A percentile compares a stretch with the other conserved stretches of the same genome.
Evolutionary conservation across 2,888 invertebrate genomes (phyloP).

Genomic region (Neocrepidodera transversa): DNA sequence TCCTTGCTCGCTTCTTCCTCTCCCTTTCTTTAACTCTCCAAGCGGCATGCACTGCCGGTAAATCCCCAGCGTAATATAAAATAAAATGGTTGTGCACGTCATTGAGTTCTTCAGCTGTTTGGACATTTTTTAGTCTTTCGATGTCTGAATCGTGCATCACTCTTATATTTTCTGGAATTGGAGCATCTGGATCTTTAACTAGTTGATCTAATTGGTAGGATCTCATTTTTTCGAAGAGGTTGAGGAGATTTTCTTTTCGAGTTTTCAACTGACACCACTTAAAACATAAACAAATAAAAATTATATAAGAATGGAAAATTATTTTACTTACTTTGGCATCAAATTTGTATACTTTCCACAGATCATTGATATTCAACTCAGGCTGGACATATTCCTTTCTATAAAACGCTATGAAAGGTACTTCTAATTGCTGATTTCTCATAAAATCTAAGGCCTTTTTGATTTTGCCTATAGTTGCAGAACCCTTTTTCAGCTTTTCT

Average conservation of each 20-base stretch:
- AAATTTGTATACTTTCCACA: conserved; percentile 97
- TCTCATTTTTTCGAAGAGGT: conserved; percentile 90
- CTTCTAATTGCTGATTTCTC: conserved; percentile 93
- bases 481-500: conserved; percentile 69
- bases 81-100: conserved; percentile 94
- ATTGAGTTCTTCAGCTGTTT: conserved; percentile 88
- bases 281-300: conserved; percentile 20
- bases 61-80: conserved; percentile 86
- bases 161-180: conserved; percentile 82
- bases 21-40: conserved; percentile 73
- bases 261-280: conserved; percentile 86
- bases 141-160: conserved; percentile 87
- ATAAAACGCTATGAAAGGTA: conserved; percentile 98
- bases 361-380: conserved; percentile 90
- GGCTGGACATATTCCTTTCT: conserved; percentile 97
- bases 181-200: conserved; percentile 82
- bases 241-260: conserved; percentile 81
- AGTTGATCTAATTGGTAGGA: conserved; percentile 85
- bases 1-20: conserved; percentile 65
- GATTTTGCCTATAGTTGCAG: conserved; percentile 84
- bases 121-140: conserved; percentile 76
- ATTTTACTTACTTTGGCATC: conserved; percentile 86
- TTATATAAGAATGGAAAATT: background rate
- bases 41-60: conserved; percentile 83
- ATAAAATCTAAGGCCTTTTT: conserved; percentile 94